phyloP scores from a whole-genome alignment of 2,797 vertebrate species.

The Tadarida brasiliensis region DNA sequence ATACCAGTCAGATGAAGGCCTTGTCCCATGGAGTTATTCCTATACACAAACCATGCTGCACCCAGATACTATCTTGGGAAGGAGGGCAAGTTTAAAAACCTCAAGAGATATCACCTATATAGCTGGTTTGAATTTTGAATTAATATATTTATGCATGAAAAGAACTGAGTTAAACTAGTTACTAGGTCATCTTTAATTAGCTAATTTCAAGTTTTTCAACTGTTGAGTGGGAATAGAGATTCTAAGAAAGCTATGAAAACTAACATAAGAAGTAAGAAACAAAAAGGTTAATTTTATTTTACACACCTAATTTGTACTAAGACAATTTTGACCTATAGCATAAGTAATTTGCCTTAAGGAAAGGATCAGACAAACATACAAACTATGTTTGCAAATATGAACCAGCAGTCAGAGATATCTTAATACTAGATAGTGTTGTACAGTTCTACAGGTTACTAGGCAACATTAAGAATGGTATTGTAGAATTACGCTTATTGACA shows the following conservation, averaged over 20 bases:
- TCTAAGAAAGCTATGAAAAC: neutral
- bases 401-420: neutral
- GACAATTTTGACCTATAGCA: neutral
- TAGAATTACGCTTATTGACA: neutral
- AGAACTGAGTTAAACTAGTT: neutral
- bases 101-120: neutral
- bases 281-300: conserved; percentile 1
- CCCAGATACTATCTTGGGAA: neutral
- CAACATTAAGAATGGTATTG: neutral
- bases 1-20: neutral
- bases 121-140: neutral
- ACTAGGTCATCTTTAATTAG: neutral
- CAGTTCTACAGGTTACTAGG: neutral
- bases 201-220: conserved; percentile 1
- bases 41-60: neutral
- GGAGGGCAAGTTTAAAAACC: neutral
- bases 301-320: neutral
- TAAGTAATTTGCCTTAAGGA: neutral
- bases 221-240: neutral
- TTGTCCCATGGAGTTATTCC: neutral
- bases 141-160: neutral
- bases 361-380: neutral
- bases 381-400: conserved; percentile 3
- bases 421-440: neutral
- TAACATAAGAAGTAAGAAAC: neutral